Conservation (phyloP, 92 coral and sea anemone species). For the Epizoanthus scotinus region DNA sequence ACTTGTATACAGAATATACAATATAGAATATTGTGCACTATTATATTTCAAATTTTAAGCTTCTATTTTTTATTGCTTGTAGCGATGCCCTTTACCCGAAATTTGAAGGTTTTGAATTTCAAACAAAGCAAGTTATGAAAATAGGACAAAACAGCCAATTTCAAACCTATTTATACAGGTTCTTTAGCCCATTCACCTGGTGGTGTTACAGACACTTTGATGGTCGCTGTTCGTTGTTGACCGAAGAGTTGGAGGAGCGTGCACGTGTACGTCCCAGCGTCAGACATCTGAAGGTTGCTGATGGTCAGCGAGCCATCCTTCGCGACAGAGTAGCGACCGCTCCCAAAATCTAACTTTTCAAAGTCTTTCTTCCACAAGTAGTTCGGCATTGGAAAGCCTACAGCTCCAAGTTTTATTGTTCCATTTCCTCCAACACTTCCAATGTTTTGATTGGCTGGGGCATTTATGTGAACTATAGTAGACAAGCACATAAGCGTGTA, state of each 20-base stretch:
- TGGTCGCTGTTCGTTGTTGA: neutral
- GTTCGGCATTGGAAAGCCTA: slow-evolving; percentile 11
- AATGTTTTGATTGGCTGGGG: slow-evolving; percentile 26
- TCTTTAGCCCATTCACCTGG: neutral
- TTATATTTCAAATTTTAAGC: too few species aligned
- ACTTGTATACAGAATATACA: too few species aligned
- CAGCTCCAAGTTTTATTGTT: slow-evolving; percentile 25
- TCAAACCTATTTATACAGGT: too few species aligned
- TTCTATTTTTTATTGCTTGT: too few species aligned
- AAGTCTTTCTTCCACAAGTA: slow-evolving; percentile 12
- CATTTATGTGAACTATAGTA: slow-evolving; percentile 5
- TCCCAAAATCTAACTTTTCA: neutral
- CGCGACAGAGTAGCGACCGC: slow-evolving; percentile 12
- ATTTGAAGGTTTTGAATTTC: too few species aligned
- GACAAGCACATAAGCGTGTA: neutral
- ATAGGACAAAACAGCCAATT: too few species aligned
- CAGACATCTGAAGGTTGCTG: neutral
- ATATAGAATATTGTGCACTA: too few species aligned
- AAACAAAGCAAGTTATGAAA: too few species aligned
- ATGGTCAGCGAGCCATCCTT: slow-evolving; percentile 18
- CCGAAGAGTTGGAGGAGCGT: neutral
- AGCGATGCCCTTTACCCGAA: too few species aligned
- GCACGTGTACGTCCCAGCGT: slow-evolving; percentile 22
- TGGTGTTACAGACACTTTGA: slow-evolving; percentile 17
- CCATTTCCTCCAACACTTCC: slow-evolving; percentile 21